Percentiles rank a stretch among this genome's conserved stretches.
phyloP scores from a whole-genome alignment of 2,113 vertebrate species.

The Dendropsophus ebraccatus region DNA sequence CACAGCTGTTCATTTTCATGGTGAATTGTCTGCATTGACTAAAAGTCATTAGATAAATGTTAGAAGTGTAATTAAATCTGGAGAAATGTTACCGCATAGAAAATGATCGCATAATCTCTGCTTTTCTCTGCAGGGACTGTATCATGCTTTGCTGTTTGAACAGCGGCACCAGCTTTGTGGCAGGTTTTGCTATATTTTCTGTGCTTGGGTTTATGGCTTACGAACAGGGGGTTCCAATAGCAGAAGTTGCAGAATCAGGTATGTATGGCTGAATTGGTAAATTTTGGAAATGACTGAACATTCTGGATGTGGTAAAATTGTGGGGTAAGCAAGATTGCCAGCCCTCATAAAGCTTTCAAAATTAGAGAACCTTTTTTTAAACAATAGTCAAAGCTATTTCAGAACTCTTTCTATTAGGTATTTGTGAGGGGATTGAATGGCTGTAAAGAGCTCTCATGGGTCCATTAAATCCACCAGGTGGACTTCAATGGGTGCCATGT shows the following conservation, averaged over 20 bases:
- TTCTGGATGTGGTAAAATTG: too few species aligned
- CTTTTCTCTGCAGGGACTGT: conserved; percentile 84
- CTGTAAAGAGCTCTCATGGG: too few species aligned
- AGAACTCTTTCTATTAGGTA: too few species aligned
- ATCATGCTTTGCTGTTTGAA: conserved; percentile 96
- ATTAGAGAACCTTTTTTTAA: not conserved
- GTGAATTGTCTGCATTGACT: not conserved
- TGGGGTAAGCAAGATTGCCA: too few species aligned
- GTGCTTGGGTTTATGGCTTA: conserved; percentile 98
- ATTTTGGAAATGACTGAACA: not conserved
- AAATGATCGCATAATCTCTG: conserved; percentile 58
- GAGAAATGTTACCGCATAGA: conserved; percentile 58
- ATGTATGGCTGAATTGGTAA: conserved; percentile 60
- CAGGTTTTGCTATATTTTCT: conserved; percentile 98
- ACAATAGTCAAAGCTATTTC: too few species aligned
- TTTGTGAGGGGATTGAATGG: too few species aligned
- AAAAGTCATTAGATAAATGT: not conserved
- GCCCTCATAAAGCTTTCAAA: not conserved
- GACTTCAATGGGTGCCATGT: too few species aligned
- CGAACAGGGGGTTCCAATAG: conserved; percentile 94
- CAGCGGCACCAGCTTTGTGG: conserved; percentile 97
- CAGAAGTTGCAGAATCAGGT: conserved; percentile 97
- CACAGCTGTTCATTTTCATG: not conserved
- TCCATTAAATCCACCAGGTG: too few species aligned
- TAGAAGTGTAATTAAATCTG: conserved; percentile 19